Base-by-base conservation (phyloP, 1,140 invertebrate species). In the Papilio machaon region DNA sequence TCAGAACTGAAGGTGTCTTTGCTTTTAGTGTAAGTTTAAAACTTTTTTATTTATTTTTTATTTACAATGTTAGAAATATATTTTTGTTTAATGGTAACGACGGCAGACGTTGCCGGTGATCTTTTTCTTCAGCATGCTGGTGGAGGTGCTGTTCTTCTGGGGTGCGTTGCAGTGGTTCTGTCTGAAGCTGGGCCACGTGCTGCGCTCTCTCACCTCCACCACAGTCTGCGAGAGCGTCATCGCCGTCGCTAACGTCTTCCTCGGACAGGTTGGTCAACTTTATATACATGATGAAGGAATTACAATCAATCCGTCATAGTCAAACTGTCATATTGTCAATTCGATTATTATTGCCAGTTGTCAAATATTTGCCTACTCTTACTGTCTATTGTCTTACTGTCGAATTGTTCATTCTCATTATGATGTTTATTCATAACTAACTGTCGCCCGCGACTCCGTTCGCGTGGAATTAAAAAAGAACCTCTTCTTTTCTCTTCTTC, bases 171-270 rank as follows among this genome's bases (percentile, higher is more conserved):
- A 99, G 93, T 97, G 96, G 95, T 91, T 98, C n/a, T 96, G 99
- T 17, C 88, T 96, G n/a, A 98, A 97, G 91, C 87, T 99, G 38
- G 98, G 98, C 11, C 97, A 96, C 95, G 85, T 97, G 43, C 91
- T 99, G 35, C 96, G 98, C 7, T 89, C 91, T 2, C 94, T 97
- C 4, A 95, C 99, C 88, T 97, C 96, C 23, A 99, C 98, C 3
- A 98, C 98, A 0, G 97, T 98, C 15, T 98, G 98, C 75, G 99
- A 99, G 94, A 99, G 98, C 80, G 96, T 99, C 30, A 98, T 97
- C 83, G 96, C 98, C n/a, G 97, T 98, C 3, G 98, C 97, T 0
- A 99, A 98, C 91, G 97, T 98, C 17, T 99, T 99, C 88, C 92
- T 99, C 4, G 98, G 98, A 87, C 97, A 97, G 97, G 97, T 98